Conservation (phyloP, 2,113 vertebrate species). For the Plectropomus leopardus region DNA sequence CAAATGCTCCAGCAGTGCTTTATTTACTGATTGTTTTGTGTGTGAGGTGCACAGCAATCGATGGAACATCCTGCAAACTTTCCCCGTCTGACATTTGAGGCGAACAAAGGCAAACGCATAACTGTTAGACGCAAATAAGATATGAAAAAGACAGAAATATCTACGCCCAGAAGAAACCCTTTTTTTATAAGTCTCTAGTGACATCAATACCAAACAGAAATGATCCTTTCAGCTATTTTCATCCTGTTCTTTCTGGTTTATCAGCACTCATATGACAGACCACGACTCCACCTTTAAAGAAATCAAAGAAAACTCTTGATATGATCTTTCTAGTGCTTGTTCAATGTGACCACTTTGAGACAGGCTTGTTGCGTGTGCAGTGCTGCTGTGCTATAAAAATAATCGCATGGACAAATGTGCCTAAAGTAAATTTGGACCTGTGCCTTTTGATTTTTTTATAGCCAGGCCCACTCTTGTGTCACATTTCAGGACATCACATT, state of each 20-base stretch:
- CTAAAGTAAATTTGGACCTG: constrained; percentile 55
- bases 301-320: not conserved
- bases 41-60: constrained; percentile 19
- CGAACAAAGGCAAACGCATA: constrained; percentile 25
- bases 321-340: constrained; percentile 1
- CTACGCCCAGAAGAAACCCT: not conserved
- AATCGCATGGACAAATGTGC: constrained; percentile 39
- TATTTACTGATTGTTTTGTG: constrained; percentile 22
- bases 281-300: constrained; percentile 10
- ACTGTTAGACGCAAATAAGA: constrained; percentile 44
- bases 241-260: constrained; percentile 10
- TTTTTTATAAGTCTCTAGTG: constrained; percentile 22
- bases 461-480: constrained; percentile 39
- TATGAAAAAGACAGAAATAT: constrained; percentile 28
- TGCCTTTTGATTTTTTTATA: constrained; percentile 19
- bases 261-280: constrained; percentile 36
- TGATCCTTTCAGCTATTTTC: constrained; percentile 37
- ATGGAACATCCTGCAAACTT: constrained; percentile 32
- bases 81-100: constrained; percentile 37
- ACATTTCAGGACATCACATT: constrained; percentile 54
- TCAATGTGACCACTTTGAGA: not conserved
- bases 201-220: constrained; percentile 20
- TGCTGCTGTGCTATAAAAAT: constrained; percentile 29
- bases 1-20: constrained; percentile 19
- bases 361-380: constrained; percentile 10